phyloP scores from a whole-genome alignment of 2,113 vertebrate genomes.

The Crotophaga sulcirostris region DNA sequence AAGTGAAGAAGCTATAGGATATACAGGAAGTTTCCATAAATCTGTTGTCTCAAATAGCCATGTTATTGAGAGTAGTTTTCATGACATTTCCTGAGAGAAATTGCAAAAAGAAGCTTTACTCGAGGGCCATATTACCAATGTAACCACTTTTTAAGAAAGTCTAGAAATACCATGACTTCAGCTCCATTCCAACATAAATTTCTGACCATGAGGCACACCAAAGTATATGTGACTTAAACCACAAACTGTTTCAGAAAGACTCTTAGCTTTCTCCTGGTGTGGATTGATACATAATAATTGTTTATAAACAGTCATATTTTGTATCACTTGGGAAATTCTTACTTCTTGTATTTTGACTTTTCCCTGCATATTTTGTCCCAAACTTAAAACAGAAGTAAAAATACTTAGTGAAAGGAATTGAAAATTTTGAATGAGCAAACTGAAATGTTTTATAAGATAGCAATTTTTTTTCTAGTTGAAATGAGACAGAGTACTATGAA shows the following conservation, averaged over 20 bases:
- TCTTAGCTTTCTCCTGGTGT: not conserved
- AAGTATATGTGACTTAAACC: not conserved
- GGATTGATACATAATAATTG: not conserved
- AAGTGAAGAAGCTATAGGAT: not conserved
- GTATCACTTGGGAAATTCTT: not conserved
- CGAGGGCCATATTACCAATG: not conserved
- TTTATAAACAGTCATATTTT: not conserved
- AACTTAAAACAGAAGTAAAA: not conserved
- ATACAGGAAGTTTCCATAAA: not conserved
- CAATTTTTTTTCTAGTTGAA: not conserved
- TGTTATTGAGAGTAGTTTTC: not conserved
- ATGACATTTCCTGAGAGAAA: not conserved
- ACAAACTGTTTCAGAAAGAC: not conserved
- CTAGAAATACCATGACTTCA: not conserved
- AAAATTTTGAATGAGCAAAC: not conserved
- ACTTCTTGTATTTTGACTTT: not conserved
- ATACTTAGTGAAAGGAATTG: not conserved
- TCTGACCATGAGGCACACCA: not conserved
- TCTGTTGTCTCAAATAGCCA: not conserved
- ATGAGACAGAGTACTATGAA: not conserved
- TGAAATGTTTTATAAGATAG: not conserved
- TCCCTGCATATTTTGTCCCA: not conserved
- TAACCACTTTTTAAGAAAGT: not conserved
- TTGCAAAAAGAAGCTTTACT: not conserved
- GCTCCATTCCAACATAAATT: not conserved